Base-by-base conservation (phyloP, 2,888 invertebrate species). In the Heliconius hortense region DNA sequence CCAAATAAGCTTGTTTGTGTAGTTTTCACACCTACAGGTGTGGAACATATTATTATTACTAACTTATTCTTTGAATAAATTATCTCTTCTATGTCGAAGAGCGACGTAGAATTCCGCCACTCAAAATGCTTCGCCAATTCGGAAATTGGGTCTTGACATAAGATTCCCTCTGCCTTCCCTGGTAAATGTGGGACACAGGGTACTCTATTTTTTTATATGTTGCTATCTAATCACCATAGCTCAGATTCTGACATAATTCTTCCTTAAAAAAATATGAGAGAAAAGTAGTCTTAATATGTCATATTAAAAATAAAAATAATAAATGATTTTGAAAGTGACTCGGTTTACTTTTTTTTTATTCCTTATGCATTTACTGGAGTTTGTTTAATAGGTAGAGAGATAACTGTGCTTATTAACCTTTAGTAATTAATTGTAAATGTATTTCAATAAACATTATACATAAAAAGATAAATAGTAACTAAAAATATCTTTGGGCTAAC, bases 21-120 rank as follows among this genome's bases (percentile, higher is more conserved):
- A 26, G 53, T 31, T 53, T 56, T 69, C 39, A 43, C 66, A 69
- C 31, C 31, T 69, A 56, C 69, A 69, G 69, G 69, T 69, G 69
- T 31, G 28, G 15, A 56, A 56, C 53, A 56, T 56, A n/a, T 53
- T 28, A 48, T 28, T 48, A 28, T 26, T 53, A 31, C 26, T n/a
- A 60, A 60, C 11, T 4, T 10, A n/a, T 56, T 56, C n/a, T 56
- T 56, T 56, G n/a, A 56, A n/a, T 56, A 56, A 11, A 56, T 4
- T 56, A 56, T 56, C n/a, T 56, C n/a, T n/a, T 56, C 56, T 1
- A 56, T 10, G 4, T 11, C 21, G 18, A 48, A 15, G 7, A 18
- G 48, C 48, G 21, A 7, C 0, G 48, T 48, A 0, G 48, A 21
- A 5, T 48, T 21, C 5, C 48, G 48, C 48, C 48, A 48, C 48